phyloP scores from a whole-genome alignment of 2,888 invertebrate genomes.

The Boloria euphrosyne region DNA sequence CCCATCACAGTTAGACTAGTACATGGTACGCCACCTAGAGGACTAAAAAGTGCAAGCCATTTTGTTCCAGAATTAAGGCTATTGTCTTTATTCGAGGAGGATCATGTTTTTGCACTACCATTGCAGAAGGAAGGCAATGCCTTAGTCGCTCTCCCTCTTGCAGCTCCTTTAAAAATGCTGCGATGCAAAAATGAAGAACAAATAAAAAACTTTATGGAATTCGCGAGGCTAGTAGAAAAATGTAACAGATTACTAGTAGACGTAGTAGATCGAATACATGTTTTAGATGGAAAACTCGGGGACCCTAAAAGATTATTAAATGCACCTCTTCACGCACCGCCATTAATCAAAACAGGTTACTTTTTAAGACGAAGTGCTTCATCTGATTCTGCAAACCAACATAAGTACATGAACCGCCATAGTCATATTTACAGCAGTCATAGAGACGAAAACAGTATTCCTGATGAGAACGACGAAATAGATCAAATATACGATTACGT shows the following conservation, averaged over 20 bases:
- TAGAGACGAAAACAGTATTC: constrained; percentile 85
- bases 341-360: constrained; percentile 84
- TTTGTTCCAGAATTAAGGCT: constrained; percentile 93
- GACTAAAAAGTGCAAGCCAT: constrained; percentile 89
- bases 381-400: constrained; percentile 87
- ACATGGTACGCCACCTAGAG: constrained; percentile 93
- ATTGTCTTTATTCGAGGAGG: constrained; percentile 92
- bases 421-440: constrained; percentile 81
- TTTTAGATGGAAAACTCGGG: constrained; percentile 90
- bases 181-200: constrained; percentile 92
- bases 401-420: constrained; percentile 76
- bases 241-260: constrained; percentile 88
- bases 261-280: constrained; percentile 91
- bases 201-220: constrained; percentile 88
- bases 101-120: constrained; percentile 91
- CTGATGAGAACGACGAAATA: constrained; percentile 96
- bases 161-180: constrained; percentile 92
- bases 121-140: constrained; percentile 90
- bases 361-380: constrained; percentile 90
- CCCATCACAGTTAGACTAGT: constrained; percentile 96
- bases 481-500: constrained; percentile 98
- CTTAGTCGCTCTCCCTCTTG: constrained; percentile 91
- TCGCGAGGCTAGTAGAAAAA: constrained; percentile 89
- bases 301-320: constrained; percentile 81
- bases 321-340: constrained; percentile 69